Evolutionary conservation across 2,797 vertebrate genomes (phyloP), one percentile per base, ranked within the genome.

Genomic region (Galagoides demidoff): DNA sequence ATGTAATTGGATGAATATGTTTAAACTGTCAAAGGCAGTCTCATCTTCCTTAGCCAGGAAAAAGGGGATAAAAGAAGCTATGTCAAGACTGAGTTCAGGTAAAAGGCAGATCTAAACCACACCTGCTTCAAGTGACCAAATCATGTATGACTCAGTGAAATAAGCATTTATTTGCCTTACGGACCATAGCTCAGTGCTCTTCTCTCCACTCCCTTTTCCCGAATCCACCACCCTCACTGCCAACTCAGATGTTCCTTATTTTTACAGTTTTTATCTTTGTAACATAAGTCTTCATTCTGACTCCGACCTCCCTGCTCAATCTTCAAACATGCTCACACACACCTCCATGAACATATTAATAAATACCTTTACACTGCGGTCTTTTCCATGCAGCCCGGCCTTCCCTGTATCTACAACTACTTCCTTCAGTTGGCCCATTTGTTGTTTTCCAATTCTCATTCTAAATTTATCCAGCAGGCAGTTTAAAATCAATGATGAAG

Each of bases 11-110:
- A 86, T 76, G 74, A n/a, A 74, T 86, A 68, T 37, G 29, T 89
- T 95, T 85, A 73, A 96, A 82, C 45, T 92, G 57, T 70, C 68
- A 74, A 92, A 82, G 39, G 2, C 45, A 70, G 22, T 20, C 23
- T 31, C 84, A 12, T 84, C 64, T 91, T 79, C 22, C 5, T 73
- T 85, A 76, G 63, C 14, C 74, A 90, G 85, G n/a, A 49, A 83
- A 2, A 66, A 57, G 25, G 8, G 22, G 7, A 57, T 29, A 34
- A 59, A 66, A 85, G 61, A 7, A 88, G 3, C 8, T 68, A 16
- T 25, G 34, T 16, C 12, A 68, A 85, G 39, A 77, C 23, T 63
- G 25, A 45, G 0, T 63, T 90, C 39, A 76, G 55, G 29, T 52
- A 61, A 84, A 82, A 43, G 43, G 20, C 10, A 57, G 14, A 79